These are phyloP conservation scores for Passer montanus DNA, from an alignment of 2,113 vertebrate genomes.

Conservation along the genomic window DNA sequence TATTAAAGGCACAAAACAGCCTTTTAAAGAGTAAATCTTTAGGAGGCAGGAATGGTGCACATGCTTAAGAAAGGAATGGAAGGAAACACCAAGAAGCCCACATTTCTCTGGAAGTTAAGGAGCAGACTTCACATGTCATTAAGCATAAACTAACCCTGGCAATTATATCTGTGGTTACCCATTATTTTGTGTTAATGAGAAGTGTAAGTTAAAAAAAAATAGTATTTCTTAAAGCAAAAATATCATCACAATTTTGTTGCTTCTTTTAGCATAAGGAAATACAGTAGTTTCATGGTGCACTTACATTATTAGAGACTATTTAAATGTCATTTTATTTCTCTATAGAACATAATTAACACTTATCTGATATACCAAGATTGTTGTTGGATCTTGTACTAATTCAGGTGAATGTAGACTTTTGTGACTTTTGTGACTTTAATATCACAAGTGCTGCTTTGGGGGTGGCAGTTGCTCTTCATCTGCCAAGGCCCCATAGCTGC, in stretches of 20 bases:
- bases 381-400: neutral
- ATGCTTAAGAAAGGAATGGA: neutral
- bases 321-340: neutral
- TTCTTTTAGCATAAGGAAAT: conserved; percentile 11
- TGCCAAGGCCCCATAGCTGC: neutral
- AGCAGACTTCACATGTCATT: neutral
- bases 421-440: too few species aligned
- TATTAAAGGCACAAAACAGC: neutral
- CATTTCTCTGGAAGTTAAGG: neutral
- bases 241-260: neutral
- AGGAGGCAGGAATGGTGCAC: neutral
- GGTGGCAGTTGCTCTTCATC: neutral
- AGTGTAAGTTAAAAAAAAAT: neutral
- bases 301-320: neutral
- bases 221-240: neutral
- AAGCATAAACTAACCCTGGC: neutral
- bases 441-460: neutral
- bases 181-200: neutral
- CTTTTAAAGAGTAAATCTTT: neutral
- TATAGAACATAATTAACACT: neutral
- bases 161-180: neutral
- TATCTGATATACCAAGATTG: neutral
- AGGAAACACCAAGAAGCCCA: neutral
- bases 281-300: neutral
- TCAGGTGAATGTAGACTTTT: neutral